Base-by-base conservation (phyloP, 2,113 vertebrate species). In the Pachyramphus minor region DNA sequence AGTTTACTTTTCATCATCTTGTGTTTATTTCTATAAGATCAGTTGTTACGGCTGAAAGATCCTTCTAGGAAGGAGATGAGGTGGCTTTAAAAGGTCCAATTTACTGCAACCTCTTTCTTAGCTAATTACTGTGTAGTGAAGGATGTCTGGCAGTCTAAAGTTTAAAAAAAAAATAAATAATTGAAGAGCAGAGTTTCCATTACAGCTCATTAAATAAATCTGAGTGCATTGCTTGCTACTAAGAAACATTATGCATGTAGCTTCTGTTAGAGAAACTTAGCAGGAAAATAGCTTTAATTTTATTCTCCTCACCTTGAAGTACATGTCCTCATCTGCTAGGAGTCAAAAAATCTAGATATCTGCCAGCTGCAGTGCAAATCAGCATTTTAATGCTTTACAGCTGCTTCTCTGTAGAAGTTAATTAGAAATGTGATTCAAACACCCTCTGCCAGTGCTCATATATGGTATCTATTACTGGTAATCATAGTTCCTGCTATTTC, bases 351-450 rank as follows among this genome's bases (percentile, higher is more conserved):
- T 69, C 66, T 44, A 84, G 77, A 37, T 96, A 91, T 49, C 79
- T 91, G 92, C 86, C 96, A 97, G 89, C 94, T 93, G 92, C 95
- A 91, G 77, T 76, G 52, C 81, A 93, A 92, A 96, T 91, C 94
- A 96, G 76, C 88, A 78, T 93, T 96, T 96, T 95, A 95, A 96
- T 96, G 74, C 87, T 93, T 95, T 96, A 87, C 94, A 96, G 90
- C 91, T 95, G 95, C 93, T 96, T 95, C 84, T 96, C 30, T 91
- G 21, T 60, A 69, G 90, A 73, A 96, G 60, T 90, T 97, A 95
- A 96, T 95, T 92, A 91, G 91, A 89, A 92, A 80, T 96, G 87
- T 87, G 92, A 95, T 96, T 94, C 58, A 55, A 42, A 81, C 58
- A 94, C 76, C 56, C 79, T 92, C 88, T 89, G 83, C 55, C 50